Percentiles rank a stretch among this genome's conserved stretches.
phyloP scores from a whole-genome alignment of 2,113 vertebrate species.

The Platysteira castanea region DNA sequence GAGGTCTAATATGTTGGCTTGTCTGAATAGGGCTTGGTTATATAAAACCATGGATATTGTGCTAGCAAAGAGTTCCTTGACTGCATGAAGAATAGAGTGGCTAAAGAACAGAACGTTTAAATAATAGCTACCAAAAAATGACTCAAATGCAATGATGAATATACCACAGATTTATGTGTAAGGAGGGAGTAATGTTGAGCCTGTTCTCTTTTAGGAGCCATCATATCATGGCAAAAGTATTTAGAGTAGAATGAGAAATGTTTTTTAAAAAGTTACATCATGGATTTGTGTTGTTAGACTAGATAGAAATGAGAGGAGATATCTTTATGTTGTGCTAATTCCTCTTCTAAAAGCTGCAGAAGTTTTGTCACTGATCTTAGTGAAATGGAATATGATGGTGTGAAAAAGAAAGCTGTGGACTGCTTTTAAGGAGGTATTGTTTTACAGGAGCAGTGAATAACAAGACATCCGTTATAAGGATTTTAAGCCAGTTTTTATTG shows the following conservation, averaged over 20 bases:
- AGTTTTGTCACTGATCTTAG: neutral
- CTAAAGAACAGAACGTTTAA: neutral
- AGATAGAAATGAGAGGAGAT: neutral
- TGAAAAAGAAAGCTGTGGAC: neutral
- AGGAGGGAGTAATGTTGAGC: neutral
- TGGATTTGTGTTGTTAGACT: neutral
- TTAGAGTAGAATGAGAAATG: neutral
- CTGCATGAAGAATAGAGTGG: neutral
- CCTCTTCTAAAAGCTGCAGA: neutral
- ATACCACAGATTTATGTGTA: neutral
- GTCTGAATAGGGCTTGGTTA: constrained; percentile 18
- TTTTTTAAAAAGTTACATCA: neutral
- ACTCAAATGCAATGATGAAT: neutral
- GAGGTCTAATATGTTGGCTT: constrained; percentile 20
- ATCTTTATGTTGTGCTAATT: constrained; percentile 20
- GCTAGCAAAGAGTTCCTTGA: constrained; percentile 19
- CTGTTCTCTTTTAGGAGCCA: neutral
- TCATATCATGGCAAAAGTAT: constrained; percentile 13
- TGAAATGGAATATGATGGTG: neutral
- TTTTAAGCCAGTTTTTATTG: neutral
- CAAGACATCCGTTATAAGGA: neutral
- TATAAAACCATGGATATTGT: constrained; percentile 25
- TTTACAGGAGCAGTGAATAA: neutral
- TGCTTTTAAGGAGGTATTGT: neutral
- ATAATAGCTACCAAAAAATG: neutral